These are phyloP conservation scores for Itoplectis maculator DNA, from an alignment of 2,888 invertebrate species.

Conservation along the genomic window DNA sequence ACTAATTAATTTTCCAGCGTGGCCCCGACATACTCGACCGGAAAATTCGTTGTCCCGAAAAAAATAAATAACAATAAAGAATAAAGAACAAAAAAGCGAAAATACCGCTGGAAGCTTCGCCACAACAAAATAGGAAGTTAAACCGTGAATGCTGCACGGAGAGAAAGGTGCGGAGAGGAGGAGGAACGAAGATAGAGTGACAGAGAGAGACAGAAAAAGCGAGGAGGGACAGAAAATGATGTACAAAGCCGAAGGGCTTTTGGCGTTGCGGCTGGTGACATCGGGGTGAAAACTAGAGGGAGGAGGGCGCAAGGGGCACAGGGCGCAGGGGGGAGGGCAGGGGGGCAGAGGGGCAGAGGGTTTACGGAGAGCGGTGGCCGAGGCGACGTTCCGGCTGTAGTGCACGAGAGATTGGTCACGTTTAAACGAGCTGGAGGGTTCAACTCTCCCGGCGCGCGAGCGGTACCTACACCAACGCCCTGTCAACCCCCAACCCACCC, in stretches of 20 bases:
- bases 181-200: neutral
- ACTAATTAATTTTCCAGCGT: constrained; percentile 10
- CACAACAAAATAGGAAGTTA: constrained; percentile 9
- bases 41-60: neutral
- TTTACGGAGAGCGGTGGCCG: constrained; percentile 12
- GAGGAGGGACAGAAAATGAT: constrained; percentile 45
- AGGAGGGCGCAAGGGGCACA: neutral
- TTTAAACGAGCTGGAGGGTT: constrained; percentile 51
- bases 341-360: neutral
- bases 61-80: too few relatives aligned
- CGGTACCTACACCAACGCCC: too few relatives aligned
- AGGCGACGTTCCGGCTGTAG: constrained; percentile 44
- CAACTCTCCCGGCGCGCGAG: neutral
- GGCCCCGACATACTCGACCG: neutral
- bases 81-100: neutral
- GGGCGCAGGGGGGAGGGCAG: too few relatives aligned
- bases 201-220: constrained; percentile 17
- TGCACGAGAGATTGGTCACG: constrained; percentile 62
- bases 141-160: neutral
- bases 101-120: neutral
- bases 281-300: neutral
- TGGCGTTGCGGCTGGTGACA: constrained; percentile 43
- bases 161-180: too few relatives aligned
- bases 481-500: too few relatives aligned
- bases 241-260: constrained; percentile 53